Conservation (phyloP, 2,113 vertebrate species). For the Cervus canadensis region DNA sequence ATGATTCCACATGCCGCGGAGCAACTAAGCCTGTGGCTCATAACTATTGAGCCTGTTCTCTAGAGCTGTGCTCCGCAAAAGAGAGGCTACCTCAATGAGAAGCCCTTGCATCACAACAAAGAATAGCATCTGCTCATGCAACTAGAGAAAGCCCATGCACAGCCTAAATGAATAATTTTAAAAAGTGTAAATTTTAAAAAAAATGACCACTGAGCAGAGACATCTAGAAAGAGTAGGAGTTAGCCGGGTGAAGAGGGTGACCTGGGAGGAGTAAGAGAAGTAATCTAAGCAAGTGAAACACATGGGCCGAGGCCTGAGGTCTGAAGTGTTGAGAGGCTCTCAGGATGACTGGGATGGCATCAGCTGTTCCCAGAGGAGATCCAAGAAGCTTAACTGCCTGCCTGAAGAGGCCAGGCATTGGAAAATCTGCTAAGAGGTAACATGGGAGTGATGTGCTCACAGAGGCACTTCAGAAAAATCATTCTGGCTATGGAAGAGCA, state of each 20-base stretch:
- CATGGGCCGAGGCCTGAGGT: not conserved
- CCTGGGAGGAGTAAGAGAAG: not conserved
- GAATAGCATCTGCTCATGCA: not conserved
- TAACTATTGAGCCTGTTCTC: no score
- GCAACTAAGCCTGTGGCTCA: no score
- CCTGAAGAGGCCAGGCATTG: no score
- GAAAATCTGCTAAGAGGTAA: not conserved
- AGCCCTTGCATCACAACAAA: not conserved
- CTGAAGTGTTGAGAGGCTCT: not conserved
- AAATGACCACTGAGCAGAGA: not conserved
- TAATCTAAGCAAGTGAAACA: not conserved
- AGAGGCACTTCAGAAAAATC: not conserved
- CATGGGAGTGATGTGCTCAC: not conserved
- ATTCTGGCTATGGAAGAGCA: not conserved
- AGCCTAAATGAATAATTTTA: not conserved
- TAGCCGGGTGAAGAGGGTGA: not conserved
- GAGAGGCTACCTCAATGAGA: not conserved
- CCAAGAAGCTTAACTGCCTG: not conserved
- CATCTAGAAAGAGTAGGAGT: not conserved
- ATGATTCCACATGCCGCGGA: not conserved
- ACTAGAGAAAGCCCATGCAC: not conserved
- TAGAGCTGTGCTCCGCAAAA: not conserved
- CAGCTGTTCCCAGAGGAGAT: not conserved
- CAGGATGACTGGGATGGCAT: not conserved
- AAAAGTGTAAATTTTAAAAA: not conserved